Base-by-base conservation (phyloP, 2,888 invertebrate species). In the Oegoconia quadripuncta region DNA sequence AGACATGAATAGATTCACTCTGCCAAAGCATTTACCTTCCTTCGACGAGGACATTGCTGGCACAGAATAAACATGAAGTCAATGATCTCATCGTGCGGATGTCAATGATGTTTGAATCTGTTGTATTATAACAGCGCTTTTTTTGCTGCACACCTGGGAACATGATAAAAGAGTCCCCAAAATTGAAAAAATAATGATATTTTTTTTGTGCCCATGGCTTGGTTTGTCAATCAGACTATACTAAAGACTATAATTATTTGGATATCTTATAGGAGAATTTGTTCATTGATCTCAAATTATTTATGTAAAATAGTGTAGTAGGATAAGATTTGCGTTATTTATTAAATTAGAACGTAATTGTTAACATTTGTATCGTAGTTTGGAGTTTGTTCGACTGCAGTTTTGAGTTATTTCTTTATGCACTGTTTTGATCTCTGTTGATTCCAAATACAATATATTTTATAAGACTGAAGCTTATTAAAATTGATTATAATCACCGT, bases 281-380 rank as follows among this genome's bases (percentile, higher is more conserved):
- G 74, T 73, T 71, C 68, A 78, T 71, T 86, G 86, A 87, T 87
- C 86, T 87, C 86, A 86, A 78, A 78, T 81, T 82, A 78, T 82
- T 81, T 79, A 81, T 76, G 67, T 79, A 64, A 70, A 72, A 72
- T 74, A 72, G 64, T 64, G 58, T 59, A 57, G 59, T 66, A 72
- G 63, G 64, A 61, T 76, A 75, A n/a, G 70, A 68, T 70, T 69
- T 70, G 71, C 58, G 64, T 71, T 80, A 84, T 81, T 82, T 80
- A 79, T 76, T 70, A 55, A 62, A 65, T 55, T 35, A 56, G 54
- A 55, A 45, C 55, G 32, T 18, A 25, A 23, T 42, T 43, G 41
- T 41, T 44, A 51, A 50, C 39, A 37, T 34, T n/a, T 52, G 47
- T 55, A 52, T 42, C 39, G 41, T 50, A 50, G 45, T 48, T 50